phyloP scores from a whole-genome alignment of 1,140 invertebrate genomes.

The Condylostylus longicornis region DNA sequence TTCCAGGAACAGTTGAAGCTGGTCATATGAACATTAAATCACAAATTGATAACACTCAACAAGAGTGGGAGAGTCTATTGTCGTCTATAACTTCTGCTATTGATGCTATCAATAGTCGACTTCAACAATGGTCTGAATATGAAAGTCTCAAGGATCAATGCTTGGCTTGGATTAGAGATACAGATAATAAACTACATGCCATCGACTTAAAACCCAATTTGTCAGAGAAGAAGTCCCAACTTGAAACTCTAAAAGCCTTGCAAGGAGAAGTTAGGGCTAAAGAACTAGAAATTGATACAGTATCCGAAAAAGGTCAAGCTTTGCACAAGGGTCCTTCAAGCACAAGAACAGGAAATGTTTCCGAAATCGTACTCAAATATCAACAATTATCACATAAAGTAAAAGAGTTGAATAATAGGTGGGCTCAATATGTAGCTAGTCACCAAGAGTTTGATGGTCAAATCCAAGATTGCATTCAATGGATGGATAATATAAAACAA shows the following conservation, averaged over 20 bases:
- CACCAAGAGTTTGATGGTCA: constrained; percentile 79
- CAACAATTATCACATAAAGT: constrained; percentile 78
- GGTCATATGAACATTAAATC: constrained; percentile 74
- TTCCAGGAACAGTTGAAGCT: constrained; percentile 69
- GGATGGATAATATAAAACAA: constrained; percentile 70
- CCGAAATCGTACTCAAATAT: constrained; percentile 78
- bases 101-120: constrained; percentile 58
- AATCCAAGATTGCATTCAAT: constrained; percentile 60
- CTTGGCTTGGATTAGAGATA: constrained; percentile 73
- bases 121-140: constrained; percentile 83
- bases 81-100: constrained; percentile 62
- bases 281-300: constrained; percentile 82
- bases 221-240: constrained; percentile 67
- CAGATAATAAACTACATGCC: constrained; percentile 74
- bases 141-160: constrained; percentile 75
- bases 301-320: constrained; percentile 78
- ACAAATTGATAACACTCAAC: constrained; percentile 72
- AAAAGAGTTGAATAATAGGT: constrained; percentile 76
- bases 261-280: constrained; percentile 82
- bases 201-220: constrained; percentile 74
- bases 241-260: constrained; percentile 59
- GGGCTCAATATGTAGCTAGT: constrained; percentile 80
- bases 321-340: constrained; percentile 50
- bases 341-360: constrained; percentile 50
- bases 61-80: constrained; percentile 75